These are phyloP conservation scores for Leptopilina drosophilae DNA, from an alignment of 2,888 invertebrate species.

Conservation along the genomic window DNA sequence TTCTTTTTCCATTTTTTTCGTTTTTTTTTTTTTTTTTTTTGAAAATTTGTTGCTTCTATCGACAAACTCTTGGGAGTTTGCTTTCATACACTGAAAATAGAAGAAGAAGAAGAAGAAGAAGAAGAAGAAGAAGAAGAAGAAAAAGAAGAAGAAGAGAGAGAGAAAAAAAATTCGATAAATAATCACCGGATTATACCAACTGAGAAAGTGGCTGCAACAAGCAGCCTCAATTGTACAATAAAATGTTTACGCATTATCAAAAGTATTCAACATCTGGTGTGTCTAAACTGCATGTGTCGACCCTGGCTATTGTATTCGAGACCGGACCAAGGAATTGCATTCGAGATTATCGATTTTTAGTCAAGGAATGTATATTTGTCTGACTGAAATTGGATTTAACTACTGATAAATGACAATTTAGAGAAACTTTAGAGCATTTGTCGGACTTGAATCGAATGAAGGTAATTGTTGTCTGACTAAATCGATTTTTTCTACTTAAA, in stretches of 20 bases:
- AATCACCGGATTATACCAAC: constrained; percentile 25
- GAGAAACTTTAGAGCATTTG: no score
- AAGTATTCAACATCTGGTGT: constrained; percentile 35
- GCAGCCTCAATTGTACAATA: constrained; percentile 18
- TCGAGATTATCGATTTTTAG: background rate
- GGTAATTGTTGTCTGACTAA: no score
- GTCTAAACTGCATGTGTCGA: constrained; percentile 19
- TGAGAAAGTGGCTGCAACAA: constrained; percentile 38
- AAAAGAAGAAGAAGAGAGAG: no score
- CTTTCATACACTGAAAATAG: background rate
- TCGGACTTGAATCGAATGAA: no score
- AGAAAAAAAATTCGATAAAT: constrained; percentile 10
- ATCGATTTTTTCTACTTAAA: no score
- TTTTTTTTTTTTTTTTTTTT: background rate
- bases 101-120: no score
- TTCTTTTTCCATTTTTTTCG: background rate
- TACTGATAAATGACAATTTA: no score
- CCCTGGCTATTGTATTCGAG: background rate
- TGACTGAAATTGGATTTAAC: no score
- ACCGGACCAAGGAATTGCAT: constrained; percentile 1
- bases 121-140: no score
- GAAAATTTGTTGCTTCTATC: constrained; percentile 15
- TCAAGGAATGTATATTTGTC: no score
- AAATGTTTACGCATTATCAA: constrained; percentile 36
- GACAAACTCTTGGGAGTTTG: constrained; percentile 6